These are phyloP conservation scores for Acrobasis repandana DNA, from an alignment of 2,888 invertebrate species.

Conservation along the genomic window DNA sequence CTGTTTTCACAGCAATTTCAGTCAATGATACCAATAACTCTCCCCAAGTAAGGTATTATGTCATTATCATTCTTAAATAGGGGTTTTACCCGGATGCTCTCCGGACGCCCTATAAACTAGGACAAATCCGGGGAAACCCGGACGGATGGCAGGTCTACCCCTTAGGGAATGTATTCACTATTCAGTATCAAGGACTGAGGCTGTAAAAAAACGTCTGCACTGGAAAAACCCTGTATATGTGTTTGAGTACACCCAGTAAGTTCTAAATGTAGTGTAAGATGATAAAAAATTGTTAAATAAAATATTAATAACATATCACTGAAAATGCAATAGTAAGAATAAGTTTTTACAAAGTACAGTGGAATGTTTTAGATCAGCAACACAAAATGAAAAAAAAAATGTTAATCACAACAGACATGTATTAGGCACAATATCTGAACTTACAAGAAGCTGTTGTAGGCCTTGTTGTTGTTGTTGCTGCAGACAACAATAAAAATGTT, in stretches of 20 bases:
- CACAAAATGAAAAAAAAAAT: slow-evolving; percentile 44
- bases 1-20: too few relatives aligned
- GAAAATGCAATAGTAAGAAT: slow-evolving; percentile 42
- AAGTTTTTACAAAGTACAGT: slow-evolving; percentile 24
- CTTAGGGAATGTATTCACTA: too few relatives aligned
- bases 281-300: background rate
- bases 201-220: too few relatives aligned
- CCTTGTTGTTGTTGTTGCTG: slow-evolving; percentile 97
- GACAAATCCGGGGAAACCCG: too few relatives aligned
- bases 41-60: too few relatives aligned
- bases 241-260: background rate
- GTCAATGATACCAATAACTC: too few relatives aligned
- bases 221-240: too few relatives aligned
- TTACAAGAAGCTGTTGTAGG: slow-evolving; percentile 95
- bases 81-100: too few relatives aligned
- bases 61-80: too few relatives aligned
- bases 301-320: background rate
- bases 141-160: too few relatives aligned
- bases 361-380: slow-evolving; percentile 36
- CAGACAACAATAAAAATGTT: slow-evolving; percentile 69
- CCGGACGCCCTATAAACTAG: too few relatives aligned
- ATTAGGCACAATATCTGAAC: slow-evolving; percentile 78
- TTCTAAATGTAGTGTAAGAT: background rate
- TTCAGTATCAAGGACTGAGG: too few relatives aligned
- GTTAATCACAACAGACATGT: slow-evolving; percentile 74